Percentiles rank a stretch among this genome's conserved stretches.
Evolutionary conservation across 2,113 vertebrate genomes (phyloP).

Genomic region (Indicator indicator): DNA sequence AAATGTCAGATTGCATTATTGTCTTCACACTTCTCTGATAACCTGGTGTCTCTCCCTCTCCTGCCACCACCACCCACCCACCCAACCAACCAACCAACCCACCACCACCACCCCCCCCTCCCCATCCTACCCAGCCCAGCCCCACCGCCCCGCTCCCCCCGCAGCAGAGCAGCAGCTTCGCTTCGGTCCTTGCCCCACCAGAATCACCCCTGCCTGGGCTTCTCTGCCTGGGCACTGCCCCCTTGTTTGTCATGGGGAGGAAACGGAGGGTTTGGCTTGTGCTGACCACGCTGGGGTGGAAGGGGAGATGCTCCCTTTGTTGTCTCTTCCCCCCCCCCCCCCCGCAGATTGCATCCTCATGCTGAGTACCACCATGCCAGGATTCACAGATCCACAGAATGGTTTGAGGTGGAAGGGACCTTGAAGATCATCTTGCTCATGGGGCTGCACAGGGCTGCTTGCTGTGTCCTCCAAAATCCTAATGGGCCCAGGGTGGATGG

Average conservation of each 20-base stretch:
- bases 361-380: neutral
- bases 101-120: neutral
- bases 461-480: neutral
- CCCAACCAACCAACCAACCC: too few species aligned
- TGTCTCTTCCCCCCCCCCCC: too few species aligned
- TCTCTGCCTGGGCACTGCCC: neutral
- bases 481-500: rapidly evolving
- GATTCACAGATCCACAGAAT: too few species aligned
- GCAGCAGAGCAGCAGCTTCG: slow-evolving; percentile 33
- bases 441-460: neutral
- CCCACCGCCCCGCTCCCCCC: neutral
- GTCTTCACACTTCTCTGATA: slow-evolving; percentile 98
- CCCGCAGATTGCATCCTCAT: rapidly evolving
- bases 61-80: neutral
- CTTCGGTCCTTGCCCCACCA: neutral
- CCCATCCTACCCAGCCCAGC: neutral
- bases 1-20: slow-evolving; percentile 99
- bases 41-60: slow-evolving; percentile 80
- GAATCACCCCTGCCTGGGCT: neutral
- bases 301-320: neutral
- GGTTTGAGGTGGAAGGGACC: too few species aligned
- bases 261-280: slow-evolving; percentile 66
- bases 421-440: neutral
- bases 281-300: neutral
- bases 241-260: slow-evolving; percentile 41